Base-by-base conservation (phyloP, 2,797 vertebrate genomes). In the Triplophysa yarkandensis region DNA sequence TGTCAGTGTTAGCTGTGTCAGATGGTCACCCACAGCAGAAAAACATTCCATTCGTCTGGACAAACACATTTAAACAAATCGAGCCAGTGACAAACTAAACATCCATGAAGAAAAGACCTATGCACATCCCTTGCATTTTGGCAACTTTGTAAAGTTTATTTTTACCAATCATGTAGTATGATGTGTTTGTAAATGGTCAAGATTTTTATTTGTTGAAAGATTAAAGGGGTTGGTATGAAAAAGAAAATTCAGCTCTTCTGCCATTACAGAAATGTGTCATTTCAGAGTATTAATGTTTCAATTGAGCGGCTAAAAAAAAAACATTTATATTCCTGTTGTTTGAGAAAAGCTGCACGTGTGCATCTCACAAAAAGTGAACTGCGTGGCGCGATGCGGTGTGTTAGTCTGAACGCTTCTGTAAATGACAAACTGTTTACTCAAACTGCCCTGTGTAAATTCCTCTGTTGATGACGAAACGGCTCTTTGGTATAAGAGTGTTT, bases 51-150 rank as follows among this genome's bases (percentile, higher is more conserved):
- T 92, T 91, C 91, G 92, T 88, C 92, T 91, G 93, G 92, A 93
- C 89, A 62, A 82, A 77, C 77, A 79, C 90, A 88, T 76, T 87
- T 90, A 90, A 90, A 91, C 88, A 88, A 91, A 89, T 88, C 90
- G 92, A 91, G 91, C 89, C 90, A 91, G 90, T 89, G 88, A 87
- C 87, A 86, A 86, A 86, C 90, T 89, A 62, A 41, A 14, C 0
- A 68, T 10, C 17, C 11, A 9, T 19, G 50, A 55, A 21, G 87
- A 91, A 91, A 71, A 84, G 74, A 94, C 94, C 95, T 96, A 95
- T 95, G 95, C 96, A 97, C 94, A 96, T 96, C 93, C 93, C 92
- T 93, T 93, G 93, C 94, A 95, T 96, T 94, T 92, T 85, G 94
- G 92, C 93, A 93, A 93, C 91, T 97, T 97, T 97, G 92, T 95